Conservation (phyloP, 2,888 invertebrate genomes). For the Petrophora chlorosata region DNA sequence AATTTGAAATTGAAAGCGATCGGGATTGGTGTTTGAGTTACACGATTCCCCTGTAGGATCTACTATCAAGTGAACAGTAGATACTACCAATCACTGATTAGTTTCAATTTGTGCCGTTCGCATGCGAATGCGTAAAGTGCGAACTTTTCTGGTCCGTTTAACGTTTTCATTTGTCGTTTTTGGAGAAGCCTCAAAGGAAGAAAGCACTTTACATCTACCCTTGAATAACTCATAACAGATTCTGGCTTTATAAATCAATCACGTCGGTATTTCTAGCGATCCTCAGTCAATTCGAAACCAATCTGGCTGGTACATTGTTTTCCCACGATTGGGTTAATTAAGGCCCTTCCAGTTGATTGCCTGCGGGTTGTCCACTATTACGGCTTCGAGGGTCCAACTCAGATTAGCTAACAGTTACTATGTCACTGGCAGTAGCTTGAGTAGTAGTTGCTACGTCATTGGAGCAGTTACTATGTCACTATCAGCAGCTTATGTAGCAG, state of each 20-base stretch:
- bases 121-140: too few species aligned
- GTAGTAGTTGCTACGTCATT: neutral
- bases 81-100: too few species aligned
- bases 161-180: too few species aligned
- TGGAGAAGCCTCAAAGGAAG: too few species aligned
- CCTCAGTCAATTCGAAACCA: conserved; percentile 38
- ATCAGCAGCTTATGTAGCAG: neutral
- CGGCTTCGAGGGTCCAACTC: conserved; percentile 22
- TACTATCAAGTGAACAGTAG: too few species aligned
- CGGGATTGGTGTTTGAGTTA: too few species aligned
- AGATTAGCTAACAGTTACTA: conserved; percentile 9
- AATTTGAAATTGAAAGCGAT: too few species aligned
- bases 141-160: too few species aligned
- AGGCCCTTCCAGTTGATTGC: conserved; percentile 51
- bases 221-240: neutral
- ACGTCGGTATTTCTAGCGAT: conserved; percentile 29
- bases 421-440: neutral
- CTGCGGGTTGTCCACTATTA: conserved; percentile 53
- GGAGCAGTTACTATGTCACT: too few species aligned
- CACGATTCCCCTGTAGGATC: too few species aligned
- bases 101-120: too few species aligned
- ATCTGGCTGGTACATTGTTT: conserved; percentile 51
- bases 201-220: too few species aligned
- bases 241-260: conserved; percentile 17
- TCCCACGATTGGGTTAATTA: conserved; percentile 55